These are phyloP conservation scores for Scomberomorus guttatus DNA, from an alignment of 2,797 vertebrate species.

Conservation along the genomic window DNA sequence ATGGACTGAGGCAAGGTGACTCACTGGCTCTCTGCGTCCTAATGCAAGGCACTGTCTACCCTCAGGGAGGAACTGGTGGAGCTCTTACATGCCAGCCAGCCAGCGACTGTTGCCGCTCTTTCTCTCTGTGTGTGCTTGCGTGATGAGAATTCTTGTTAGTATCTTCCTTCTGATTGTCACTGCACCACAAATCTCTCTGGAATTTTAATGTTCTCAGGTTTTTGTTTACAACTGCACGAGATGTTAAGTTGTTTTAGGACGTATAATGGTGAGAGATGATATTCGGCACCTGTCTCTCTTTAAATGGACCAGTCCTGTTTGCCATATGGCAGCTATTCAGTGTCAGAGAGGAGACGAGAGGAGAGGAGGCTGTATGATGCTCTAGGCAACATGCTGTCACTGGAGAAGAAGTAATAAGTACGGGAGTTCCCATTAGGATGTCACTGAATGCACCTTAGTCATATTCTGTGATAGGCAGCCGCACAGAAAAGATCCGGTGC, in stretches of 20 bases:
- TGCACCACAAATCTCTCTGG: slow-evolving; percentile 38
- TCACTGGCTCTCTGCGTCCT: slow-evolving; percentile 69
- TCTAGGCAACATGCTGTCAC: slow-evolving; percentile 65
- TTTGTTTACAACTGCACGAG: background rate
- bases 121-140: slow-evolving; percentile 11
- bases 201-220: slow-evolving; percentile 15
- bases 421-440: slow-evolving; percentile 68
- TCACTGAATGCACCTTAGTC: slow-evolving; percentile 64
- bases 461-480: slow-evolving; percentile 43
- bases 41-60: slow-evolving; percentile 70
- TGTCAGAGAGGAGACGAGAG: slow-evolving; percentile 28
- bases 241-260: background rate
- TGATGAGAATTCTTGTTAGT: slow-evolving; percentile 31
- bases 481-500: slow-evolving; percentile 22
- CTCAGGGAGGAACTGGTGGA: slow-evolving; percentile 72
- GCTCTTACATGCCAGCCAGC: slow-evolving; percentile 65
- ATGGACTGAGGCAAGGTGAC: slow-evolving; percentile 78
- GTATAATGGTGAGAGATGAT: background rate
- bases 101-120: slow-evolving; percentile 21
- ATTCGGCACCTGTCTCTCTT: slow-evolving; percentile 34
- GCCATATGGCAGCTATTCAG: slow-evolving; percentile 58
- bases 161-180: slow-evolving; percentile 35
- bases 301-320: slow-evolving; percentile 28
- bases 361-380: slow-evolving; percentile 50
- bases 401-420: slow-evolving; percentile 72